phyloP scores from a whole-genome alignment of 2,888 invertebrate genomes.

The Liodrosophila aerea region DNA sequence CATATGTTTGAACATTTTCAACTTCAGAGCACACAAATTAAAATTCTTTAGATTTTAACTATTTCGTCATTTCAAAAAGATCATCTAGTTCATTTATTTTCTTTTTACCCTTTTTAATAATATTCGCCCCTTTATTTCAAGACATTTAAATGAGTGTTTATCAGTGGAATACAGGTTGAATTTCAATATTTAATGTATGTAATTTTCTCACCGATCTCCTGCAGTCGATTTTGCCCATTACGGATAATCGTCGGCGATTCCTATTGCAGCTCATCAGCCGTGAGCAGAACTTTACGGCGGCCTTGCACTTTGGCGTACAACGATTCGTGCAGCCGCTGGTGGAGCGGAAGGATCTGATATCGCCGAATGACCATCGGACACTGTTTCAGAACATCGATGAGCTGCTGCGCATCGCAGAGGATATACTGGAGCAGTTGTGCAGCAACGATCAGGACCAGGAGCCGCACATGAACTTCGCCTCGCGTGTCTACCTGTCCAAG shows the following conservation, averaged over 20 bases:
- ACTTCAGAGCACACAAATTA: too few relatives aligned
- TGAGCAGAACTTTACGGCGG: slow-evolving; percentile 90
- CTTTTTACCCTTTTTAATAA: too few relatives aligned
- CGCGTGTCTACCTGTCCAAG: slow-evolving; percentile 88
- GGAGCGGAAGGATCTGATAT: slow-evolving; percentile 90
- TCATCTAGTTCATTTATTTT: too few relatives aligned
- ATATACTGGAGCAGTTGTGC: slow-evolving; percentile 89
- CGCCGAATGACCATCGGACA: slow-evolving; percentile 89
- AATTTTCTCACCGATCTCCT: neutral
- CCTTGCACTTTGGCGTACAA: slow-evolving; percentile 90
- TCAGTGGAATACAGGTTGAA: too few relatives aligned
- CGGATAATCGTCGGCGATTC: slow-evolving; percentile 86
- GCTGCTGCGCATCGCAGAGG: slow-evolving; percentile 89
- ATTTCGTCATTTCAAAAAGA: too few relatives aligned
- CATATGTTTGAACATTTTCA: too few relatives aligned
- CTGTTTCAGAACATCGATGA: slow-evolving; percentile 94
- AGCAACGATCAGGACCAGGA: slow-evolving; percentile 87
- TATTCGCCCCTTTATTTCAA: too few relatives aligned
- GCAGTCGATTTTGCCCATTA: slow-evolving; percentile 82
- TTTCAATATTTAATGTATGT: neutral
- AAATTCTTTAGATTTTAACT: too few relatives aligned
- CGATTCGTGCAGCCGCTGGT: slow-evolving; percentile 89
- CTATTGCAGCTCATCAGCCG: slow-evolving; percentile 89
- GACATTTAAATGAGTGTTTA: too few relatives aligned
- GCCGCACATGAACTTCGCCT: slow-evolving; percentile 86